Percentiles rank a stretch among this genome's conserved stretches.
phyloP scores from a whole-genome alignment of 2,113 vertebrate species.

The Gallinago media region DNA sequence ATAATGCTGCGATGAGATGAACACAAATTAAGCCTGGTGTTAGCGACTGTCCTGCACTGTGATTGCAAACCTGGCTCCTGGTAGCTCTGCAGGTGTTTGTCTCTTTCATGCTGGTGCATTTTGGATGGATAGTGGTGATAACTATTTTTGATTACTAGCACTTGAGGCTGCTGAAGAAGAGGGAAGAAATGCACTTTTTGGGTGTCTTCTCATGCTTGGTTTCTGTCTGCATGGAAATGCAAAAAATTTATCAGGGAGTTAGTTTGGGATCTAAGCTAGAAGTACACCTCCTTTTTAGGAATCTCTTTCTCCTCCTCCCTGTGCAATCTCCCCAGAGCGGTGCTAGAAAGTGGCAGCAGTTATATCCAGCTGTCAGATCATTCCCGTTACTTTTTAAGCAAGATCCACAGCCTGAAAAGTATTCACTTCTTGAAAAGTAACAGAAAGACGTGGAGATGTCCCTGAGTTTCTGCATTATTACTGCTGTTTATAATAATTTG shows the following conservation, averaged over 20 bases:
- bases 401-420: not conserved
- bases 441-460: not conserved
- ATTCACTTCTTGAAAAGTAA: not conserved
- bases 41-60: not conserved
- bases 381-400: not conserved
- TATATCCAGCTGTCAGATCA: not conserved
- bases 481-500: not conserved
- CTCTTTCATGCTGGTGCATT: not conserved
- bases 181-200: not conserved
- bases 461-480: not conserved
- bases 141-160: not conserved
- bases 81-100: not conserved
- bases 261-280: not conserved
- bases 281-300: not conserved
- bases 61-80: not conserved
- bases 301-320: not conserved
- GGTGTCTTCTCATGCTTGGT: not conserved
- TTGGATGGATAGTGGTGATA: not conserved
- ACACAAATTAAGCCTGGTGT: not conserved
- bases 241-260: not conserved
- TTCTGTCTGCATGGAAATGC: not conserved
- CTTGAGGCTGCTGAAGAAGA: not conserved
- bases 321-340: fast-evolving
- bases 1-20: not conserved
- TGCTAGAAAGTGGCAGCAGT: not conserved